phyloP scores from a whole-genome alignment of 2,797 vertebrate species.

The Ceyx erithaca region DNA sequence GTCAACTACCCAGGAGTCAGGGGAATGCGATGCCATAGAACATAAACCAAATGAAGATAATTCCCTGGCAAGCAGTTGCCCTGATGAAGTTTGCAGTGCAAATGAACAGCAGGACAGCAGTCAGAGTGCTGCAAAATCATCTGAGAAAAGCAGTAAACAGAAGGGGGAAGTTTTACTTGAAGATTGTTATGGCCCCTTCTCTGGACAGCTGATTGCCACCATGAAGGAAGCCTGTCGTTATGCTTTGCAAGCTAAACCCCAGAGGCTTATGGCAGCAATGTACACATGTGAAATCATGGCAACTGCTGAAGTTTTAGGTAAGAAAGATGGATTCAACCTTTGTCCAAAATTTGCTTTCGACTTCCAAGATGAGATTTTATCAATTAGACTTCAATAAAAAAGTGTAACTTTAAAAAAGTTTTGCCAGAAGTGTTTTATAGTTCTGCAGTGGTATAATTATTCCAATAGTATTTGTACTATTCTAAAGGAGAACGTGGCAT shows the following conservation, averaged over 20 bases:
- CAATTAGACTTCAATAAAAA: not conserved
- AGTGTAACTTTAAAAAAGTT: not conserved
- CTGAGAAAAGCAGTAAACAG: constrained; percentile 33
- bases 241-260: constrained; percentile 90
- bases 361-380: not conserved
- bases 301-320: constrained; percentile 94
- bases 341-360: not conserved
- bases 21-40: not conserved
- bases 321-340: constrained; percentile 48
- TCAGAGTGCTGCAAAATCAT: not conserved
- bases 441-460: not conserved
- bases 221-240: constrained; percentile 94
- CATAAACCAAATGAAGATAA: not conserved
- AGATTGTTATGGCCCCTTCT: constrained; percentile 92
- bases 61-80: not conserved
- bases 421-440: not conserved
- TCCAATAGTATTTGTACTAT: constrained; percentile 12
- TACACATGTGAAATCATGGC: constrained; percentile 98
- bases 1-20: constrained; percentile 48
- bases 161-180: constrained; percentile 63
- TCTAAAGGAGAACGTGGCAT: not conserved
- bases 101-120: not conserved
- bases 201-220: constrained; percentile 93
- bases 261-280: constrained; percentile 98
- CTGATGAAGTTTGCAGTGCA: not conserved